Conservation (phyloP, 1,140 invertebrate genomes). For the Drosophila yakuba region DNA sequence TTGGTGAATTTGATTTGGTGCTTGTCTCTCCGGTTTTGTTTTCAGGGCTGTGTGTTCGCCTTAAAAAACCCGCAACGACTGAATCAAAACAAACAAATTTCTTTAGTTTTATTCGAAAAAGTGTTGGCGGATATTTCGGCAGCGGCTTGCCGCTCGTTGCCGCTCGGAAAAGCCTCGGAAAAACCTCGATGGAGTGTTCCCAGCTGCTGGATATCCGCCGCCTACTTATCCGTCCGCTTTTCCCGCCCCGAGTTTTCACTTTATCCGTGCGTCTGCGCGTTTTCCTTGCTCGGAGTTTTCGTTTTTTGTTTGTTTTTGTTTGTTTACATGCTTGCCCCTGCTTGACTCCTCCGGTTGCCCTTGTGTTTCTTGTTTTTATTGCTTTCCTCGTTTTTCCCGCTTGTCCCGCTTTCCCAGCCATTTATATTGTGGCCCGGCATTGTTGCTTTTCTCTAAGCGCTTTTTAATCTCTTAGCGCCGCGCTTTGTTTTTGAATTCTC, state of each 20-base stretch:
- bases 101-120: conserved; percentile 81
- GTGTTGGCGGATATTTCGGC: conserved; percentile 34
- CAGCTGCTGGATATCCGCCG: conserved; percentile 33
- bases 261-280: conserved; percentile 69
- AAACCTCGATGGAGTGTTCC: conserved; percentile 50
- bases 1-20: neutral
- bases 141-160: conserved; percentile 15
- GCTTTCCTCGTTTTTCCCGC: neutral
- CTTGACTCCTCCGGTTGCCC: conserved; percentile 14
- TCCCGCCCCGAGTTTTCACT: neutral
- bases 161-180: conserved; percentile 15
- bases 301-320: neutral
- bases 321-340: conserved; percentile 54
- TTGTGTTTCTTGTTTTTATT: neutral
- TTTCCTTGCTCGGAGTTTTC: neutral
- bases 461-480: conserved; percentile 63
- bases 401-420: neutral
- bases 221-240: conserved; percentile 32
- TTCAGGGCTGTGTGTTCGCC: conserved; percentile 60
- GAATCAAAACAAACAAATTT: conserved; percentile 84
- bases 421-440: neutral
- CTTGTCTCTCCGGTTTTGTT: conserved; percentile 9
- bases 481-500: conserved; percentile 52
- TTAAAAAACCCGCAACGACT: conserved; percentile 83
- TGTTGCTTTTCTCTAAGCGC: conserved; percentile 41